Conservation (phyloP, 1,140 invertebrate species). For the Papilio helenus region DNA sequence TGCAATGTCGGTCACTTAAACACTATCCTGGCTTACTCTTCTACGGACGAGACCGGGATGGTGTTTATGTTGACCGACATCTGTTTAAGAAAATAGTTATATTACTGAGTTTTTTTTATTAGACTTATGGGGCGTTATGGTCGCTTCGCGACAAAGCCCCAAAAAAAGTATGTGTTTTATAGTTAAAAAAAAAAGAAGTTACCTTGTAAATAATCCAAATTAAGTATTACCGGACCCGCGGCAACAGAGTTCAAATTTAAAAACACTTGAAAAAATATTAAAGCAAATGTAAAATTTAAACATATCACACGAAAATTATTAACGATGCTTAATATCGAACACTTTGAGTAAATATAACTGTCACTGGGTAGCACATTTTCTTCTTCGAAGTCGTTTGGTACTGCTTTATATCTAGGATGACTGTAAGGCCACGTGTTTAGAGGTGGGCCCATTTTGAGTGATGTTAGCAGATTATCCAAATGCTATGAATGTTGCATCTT, state of each 20-base stretch:
- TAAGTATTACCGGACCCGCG: slow-evolving; percentile 69
- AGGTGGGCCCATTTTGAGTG: slow-evolving; percentile 61
- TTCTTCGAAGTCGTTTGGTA: background rate
- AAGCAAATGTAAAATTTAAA: slow-evolving; percentile 59
- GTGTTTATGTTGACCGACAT: too few relatives aligned
- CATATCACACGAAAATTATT: slow-evolving; percentile 56
- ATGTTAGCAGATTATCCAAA: background rate
- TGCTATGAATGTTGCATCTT: slow-evolving; percentile 44
- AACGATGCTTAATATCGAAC: slow-evolving; percentile 48
- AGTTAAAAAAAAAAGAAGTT: slow-evolving; percentile 41
- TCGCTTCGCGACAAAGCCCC: too few relatives aligned
- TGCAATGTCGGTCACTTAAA: too few relatives aligned
- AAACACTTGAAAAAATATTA: slow-evolving; percentile 62
- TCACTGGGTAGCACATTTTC: slow-evolving; percentile 42
- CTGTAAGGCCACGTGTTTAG: slow-evolving; percentile 61
- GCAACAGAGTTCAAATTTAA: slow-evolving; percentile 57
- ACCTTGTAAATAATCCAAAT: slow-evolving; percentile 76
- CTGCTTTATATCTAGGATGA: slow-evolving; percentile 44
- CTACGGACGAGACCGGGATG: too few relatives aligned
- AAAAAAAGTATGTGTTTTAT: too few relatives aligned
- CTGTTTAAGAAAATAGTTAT: too few relatives aligned
- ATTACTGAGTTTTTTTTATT: too few relatives aligned
- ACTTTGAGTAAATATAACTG: slow-evolving; percentile 49
- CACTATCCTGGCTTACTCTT: too few relatives aligned
- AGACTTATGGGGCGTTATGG: too few relatives aligned